Base-by-base conservation (phyloP, 2,888 invertebrate genomes). In the Scaptomyza flava region DNA sequence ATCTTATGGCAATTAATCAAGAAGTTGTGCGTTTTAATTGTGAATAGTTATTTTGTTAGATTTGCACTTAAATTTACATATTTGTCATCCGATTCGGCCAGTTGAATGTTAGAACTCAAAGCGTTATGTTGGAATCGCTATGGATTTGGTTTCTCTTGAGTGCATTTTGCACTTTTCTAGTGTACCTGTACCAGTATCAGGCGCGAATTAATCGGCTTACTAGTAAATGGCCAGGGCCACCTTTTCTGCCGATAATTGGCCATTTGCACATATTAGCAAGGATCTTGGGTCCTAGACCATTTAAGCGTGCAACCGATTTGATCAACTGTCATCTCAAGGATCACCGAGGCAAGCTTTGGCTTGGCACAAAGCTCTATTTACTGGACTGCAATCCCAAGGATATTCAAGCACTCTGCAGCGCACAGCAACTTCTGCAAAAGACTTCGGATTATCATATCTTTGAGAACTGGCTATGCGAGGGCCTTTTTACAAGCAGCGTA, bases 321-420 rank as follows among this genome's bases (percentile, higher is more conserved):
- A 51, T 88, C 30, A 38, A 41, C 17, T 36, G 20, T 1, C 76
- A 78, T 30, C 12, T 83, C 6, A 61, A 57, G 58, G 79, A 88
- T 17, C 84, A 84, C 57, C 87, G 84, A 0, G 65, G 59, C 1
- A 88, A 84, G 6, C 41, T 84, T 3, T 84, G 84, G 84, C 30
- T 84, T 20, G 84, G 84, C 67, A 63, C 67, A 0, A 81, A 77
- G 20, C 72, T 84, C 48, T 88, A 83, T 6, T 27, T 88, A 0
- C 17, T 84, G n/a, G 79, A 78, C 30, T 81, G 78, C 20, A 84
- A 84, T 64, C 84, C 84, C 5, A 79, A 74, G 70, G 84, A 84
- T 14, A 86, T 84, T 30, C 72, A 81, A 27, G 79, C 78, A 0
- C 27, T 84, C 5, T 61, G 87, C 64, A 73, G 56, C 52, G 87